Conservation (phyloP, 2,797 vertebrate species). For the Hydrophis major region DNA sequence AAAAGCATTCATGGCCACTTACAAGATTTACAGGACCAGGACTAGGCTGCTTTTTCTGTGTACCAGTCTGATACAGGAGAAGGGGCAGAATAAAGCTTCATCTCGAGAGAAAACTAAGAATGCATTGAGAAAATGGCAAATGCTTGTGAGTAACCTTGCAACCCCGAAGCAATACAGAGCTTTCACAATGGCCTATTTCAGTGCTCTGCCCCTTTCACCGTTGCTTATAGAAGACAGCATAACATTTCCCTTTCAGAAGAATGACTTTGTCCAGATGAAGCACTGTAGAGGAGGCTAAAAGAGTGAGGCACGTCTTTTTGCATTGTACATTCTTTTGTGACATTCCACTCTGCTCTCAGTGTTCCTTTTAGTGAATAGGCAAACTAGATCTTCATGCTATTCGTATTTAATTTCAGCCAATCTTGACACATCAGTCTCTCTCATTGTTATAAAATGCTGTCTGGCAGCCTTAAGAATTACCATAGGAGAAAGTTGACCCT, state of each 20-base stretch:
- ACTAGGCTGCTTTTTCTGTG: neutral
- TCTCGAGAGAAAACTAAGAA: neutral
- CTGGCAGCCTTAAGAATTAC: neutral
- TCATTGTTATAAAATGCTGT: neutral
- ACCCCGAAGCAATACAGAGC: neutral
- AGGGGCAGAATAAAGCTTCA: neutral
- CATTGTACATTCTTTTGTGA: neutral
- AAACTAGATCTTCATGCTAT: neutral
- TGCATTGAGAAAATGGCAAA: neutral
- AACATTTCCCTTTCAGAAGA: neutral
- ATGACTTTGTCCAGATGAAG: neutral
- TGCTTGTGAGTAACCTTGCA: neutral
- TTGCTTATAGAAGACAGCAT: neutral
- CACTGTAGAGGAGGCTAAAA: neutral
- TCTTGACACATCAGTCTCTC: neutral
- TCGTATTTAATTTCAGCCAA: neutral
- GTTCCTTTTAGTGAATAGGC: neutral
- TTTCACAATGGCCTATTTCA: neutral
- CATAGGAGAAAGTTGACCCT: neutral
- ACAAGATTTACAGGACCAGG: neutral
- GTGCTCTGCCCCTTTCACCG: neutral
- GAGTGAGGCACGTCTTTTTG: neutral
- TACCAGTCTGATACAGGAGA: neutral
- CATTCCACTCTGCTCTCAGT: neutral
- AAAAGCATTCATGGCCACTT: neutral